Evolutionary conservation across 2,888 invertebrate species (phyloP).

Genomic region (Urechis unicinctus): DNA sequence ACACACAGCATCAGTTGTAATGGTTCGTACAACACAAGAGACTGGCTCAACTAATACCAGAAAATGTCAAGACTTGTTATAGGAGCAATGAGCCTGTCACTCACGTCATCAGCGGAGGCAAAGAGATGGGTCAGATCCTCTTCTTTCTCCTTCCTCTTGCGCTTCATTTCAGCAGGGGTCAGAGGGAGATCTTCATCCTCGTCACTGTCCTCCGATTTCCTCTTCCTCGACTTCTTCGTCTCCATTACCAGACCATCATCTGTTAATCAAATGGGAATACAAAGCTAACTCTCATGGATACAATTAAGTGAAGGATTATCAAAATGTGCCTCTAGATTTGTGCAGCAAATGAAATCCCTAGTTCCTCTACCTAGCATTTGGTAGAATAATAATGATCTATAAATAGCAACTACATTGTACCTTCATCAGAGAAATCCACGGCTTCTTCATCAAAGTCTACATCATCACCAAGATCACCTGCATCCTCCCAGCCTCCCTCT

Average conservation of each 20-base stretch:
- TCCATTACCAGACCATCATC: too few relatives aligned
- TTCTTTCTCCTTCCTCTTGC: neutral
- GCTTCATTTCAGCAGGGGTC: neutral
- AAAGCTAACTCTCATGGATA: too few relatives aligned
- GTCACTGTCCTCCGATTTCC: neutral
- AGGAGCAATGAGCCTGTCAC: neutral
- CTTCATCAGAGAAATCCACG: constrained; percentile 34
- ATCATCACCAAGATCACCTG: constrained; percentile 15
- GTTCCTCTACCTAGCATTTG: too few relatives aligned
- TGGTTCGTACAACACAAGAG: too few relatives aligned
- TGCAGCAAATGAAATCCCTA: too few relatives aligned
- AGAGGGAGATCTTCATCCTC: neutral
- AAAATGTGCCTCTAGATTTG: too few relatives aligned
- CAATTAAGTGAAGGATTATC: too few relatives aligned
- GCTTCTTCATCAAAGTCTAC: constrained; percentile 32
- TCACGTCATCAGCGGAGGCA: constrained; percentile 43
- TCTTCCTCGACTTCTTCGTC: neutral
- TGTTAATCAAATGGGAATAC: too few relatives aligned
- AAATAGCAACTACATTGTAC: too few relatives aligned
- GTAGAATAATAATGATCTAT: too few relatives aligned
- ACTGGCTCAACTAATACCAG: neutral
- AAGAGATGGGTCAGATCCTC: constrained; percentile 22
- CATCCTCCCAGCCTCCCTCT: constrained; percentile 17
- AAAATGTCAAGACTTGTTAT: too few relatives aligned
- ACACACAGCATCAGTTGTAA: too few relatives aligned